phyloP scores from a whole-genome alignment of 2,888 invertebrate genomes.

The Chrysotoxum bicinctum region DNA sequence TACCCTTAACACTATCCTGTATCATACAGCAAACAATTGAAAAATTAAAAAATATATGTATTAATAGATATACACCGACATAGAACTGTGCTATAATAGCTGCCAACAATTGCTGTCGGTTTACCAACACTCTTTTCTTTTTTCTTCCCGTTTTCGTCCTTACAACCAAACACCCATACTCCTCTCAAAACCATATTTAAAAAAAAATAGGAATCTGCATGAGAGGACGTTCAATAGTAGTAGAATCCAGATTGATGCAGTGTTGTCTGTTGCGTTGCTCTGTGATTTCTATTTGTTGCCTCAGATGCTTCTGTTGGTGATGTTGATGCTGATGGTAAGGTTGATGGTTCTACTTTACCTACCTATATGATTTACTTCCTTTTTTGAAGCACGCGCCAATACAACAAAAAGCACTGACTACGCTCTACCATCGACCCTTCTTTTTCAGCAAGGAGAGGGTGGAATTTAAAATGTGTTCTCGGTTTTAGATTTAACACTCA shows the following conservation, averaged over 20 bases:
- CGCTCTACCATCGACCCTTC: slow-evolving; percentile 58
- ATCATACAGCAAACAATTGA: slow-evolving; percentile 66
- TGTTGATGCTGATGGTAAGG: slow-evolving; percentile 50
- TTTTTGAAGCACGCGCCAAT: slow-evolving; percentile 68
- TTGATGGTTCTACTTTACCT: slow-evolving; percentile 54
- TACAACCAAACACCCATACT: slow-evolving; percentile 47
- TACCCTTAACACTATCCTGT: slow-evolving; percentile 48
- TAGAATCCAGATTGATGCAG: slow-evolving; percentile 70
- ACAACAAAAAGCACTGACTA: slow-evolving; percentile 66
- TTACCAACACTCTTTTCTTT: slow-evolving; percentile 69
- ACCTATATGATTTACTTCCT: slow-evolving; percentile 71
- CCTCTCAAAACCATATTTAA: slow-evolving; percentile 13
- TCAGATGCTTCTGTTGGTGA: slow-evolving; percentile 53
- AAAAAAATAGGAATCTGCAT: slow-evolving; percentile 54
- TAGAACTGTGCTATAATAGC: slow-evolving; percentile 60
- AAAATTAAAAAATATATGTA: slow-evolving; percentile 65
- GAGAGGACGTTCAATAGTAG: slow-evolving; percentile 60
- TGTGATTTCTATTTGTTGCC: slow-evolving; percentile 68
- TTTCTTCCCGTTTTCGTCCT: slow-evolving; percentile 60
- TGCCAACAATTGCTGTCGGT: slow-evolving; percentile 72
- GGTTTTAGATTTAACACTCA: slow-evolving; percentile 71
- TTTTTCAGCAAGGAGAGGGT: slow-evolving; percentile 52
- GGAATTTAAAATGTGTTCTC: slow-evolving; percentile 70
- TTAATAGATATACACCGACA: slow-evolving; percentile 47
- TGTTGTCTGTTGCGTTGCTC: slow-evolving; percentile 72